A percentile compares a stretch with the other conserved stretches of the same genome.
phyloP scores from a whole-genome alignment of 2,113 vertebrate genomes.

The Chamaea fasciata region DNA sequence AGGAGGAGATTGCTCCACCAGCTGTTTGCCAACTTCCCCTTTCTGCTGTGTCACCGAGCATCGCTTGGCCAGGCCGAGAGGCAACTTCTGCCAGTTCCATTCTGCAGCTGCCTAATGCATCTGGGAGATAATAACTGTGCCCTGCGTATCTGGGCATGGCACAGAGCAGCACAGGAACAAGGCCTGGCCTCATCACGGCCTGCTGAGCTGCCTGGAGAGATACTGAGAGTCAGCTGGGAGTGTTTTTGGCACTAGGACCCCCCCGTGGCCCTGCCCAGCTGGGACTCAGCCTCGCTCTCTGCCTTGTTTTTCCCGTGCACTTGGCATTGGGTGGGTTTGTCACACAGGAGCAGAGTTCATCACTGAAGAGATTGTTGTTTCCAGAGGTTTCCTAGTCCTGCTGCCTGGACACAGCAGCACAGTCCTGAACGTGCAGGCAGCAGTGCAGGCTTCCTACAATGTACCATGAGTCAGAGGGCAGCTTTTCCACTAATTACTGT shows the following conservation, averaged over 20 bases:
- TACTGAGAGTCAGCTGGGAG: neutral
- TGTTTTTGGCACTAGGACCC: neutral
- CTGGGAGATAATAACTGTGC: neutral
- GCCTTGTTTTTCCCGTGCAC: neutral
- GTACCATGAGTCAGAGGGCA: accelerated
- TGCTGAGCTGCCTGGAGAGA: neutral
- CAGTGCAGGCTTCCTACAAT: neutral
- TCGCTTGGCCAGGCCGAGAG: neutral
- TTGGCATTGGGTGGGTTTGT: neutral
- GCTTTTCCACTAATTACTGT: neutral
- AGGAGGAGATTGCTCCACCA: neutral
- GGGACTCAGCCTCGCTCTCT: neutral
- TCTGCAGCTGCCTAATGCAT: neutral
- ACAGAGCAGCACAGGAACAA: neutral
- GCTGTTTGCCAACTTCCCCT: neutral
- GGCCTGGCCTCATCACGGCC: neutral
- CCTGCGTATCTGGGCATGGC: neutral
- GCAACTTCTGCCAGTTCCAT: neutral
- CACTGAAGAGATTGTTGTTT: neutral
- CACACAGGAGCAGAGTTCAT: neutral
- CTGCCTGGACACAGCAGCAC: accelerated
- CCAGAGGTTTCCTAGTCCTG: neutral
- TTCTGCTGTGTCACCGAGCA: neutral
- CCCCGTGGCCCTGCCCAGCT: neutral
- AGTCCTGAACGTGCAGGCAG: neutral